phyloP scores from a whole-genome alignment of 2,113 vertebrate species.

The Anarhynchus alexandrinus region DNA sequence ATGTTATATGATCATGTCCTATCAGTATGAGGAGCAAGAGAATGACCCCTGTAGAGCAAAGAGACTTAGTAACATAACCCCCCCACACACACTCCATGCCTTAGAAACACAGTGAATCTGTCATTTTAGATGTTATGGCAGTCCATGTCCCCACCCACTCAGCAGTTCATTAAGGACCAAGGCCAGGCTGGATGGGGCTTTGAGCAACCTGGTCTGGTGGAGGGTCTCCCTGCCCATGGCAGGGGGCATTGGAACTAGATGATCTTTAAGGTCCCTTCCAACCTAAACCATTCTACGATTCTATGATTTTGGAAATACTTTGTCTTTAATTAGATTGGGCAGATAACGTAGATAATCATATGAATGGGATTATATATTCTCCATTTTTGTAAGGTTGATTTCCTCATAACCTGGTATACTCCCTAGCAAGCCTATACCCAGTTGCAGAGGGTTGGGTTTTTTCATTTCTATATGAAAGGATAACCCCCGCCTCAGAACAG shows the following conservation, averaged over 20 bases:
- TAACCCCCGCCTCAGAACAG: background rate
- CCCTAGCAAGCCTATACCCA: background rate
- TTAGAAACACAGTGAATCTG: background rate
- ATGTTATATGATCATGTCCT: background rate
- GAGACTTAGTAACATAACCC: background rate
- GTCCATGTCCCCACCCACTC: background rate
- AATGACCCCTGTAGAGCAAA: background rate
- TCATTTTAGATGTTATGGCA: background rate
- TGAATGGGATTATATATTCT: background rate
- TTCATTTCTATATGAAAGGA: background rate
- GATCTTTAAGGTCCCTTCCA: too few species aligned
- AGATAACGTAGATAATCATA: background rate
- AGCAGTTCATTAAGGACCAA: background rate
- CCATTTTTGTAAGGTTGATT: background rate
- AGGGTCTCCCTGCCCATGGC: too few species aligned
- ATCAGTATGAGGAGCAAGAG: background rate
- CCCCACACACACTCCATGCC: background rate
- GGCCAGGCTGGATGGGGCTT: too few species aligned
- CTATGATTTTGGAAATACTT: background rate
- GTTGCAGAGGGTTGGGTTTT: accelerated
- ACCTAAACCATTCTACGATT: too few species aligned
- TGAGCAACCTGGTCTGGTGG: too few species aligned
- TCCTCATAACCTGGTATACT: background rate
- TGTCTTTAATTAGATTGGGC: background rate
- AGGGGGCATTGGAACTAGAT: too few species aligned